A percentile compares a stretch with the other conserved stretches of the same genome.
phyloP scores from a whole-genome alignment of 1,140 invertebrate genomes.

The Drosophila miranda region DNA sequence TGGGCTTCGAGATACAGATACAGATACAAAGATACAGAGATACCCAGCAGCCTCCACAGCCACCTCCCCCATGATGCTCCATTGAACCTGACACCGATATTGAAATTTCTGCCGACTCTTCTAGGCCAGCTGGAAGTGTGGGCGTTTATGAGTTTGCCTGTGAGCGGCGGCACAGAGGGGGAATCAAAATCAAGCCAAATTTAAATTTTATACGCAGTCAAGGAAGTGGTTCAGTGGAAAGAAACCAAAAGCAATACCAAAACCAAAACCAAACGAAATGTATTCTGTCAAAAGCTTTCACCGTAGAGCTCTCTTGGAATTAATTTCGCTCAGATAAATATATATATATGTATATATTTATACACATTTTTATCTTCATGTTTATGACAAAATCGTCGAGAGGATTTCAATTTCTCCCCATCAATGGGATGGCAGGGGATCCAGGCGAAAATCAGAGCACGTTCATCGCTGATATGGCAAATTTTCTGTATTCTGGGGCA shows the following conservation, averaged over 20 bases:
- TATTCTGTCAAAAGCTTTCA: slow-evolving; percentile 62
- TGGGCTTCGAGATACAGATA: slow-evolving; percentile 50
- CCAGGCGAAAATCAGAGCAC: slow-evolving; percentile 56
- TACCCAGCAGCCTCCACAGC: slow-evolving; percentile 9
- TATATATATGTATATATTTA: slow-evolving; percentile 31
- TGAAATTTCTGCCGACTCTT: slow-evolving; percentile 28
- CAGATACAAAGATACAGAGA: slow-evolving; percentile 27
- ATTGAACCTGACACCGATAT: slow-evolving; percentile 49
- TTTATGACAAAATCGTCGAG: slow-evolving; percentile 62
- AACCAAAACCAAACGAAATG: slow-evolving; percentile 28
- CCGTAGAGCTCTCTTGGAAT: slow-evolving; percentile 58
- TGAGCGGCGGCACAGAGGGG: not conserved
- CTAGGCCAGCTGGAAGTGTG: not conserved
- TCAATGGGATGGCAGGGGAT: slow-evolving; percentile 2
- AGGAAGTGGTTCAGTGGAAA: slow-evolving; percentile 56
- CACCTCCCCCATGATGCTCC: slow-evolving; percentile 7
- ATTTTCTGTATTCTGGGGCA: slow-evolving; percentile 33
- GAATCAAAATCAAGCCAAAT: slow-evolving; percentile 38
- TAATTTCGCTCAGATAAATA: slow-evolving; percentile 69
- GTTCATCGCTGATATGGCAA: slow-evolving; percentile 69
- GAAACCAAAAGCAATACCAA: slow-evolving; percentile 35
- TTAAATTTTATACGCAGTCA: slow-evolving; percentile 61
- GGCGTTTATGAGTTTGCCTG: not conserved
- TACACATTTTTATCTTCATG: slow-evolving; percentile 68
- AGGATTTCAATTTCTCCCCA: slow-evolving; percentile 67